Conservation (phyloP, 2,113 vertebrate genomes). For the Ploceus nigricollis region DNA sequence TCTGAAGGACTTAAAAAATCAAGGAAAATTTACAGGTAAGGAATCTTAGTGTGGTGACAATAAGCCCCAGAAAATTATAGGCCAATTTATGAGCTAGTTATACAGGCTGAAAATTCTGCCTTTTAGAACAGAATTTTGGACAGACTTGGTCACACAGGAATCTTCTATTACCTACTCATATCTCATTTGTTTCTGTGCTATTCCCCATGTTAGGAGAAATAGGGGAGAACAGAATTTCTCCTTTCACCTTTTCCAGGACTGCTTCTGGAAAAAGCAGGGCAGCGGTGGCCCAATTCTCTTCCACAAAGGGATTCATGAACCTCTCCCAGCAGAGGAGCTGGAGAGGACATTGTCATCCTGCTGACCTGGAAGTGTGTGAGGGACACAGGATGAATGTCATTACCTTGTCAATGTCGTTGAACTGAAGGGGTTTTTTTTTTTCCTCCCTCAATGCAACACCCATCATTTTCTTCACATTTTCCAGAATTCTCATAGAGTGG, state of each 20-base stretch:
- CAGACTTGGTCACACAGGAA: background rate
- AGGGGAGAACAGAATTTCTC: background rate
- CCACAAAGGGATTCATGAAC: background rate
- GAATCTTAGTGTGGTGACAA: background rate
- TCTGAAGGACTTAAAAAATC: background rate
- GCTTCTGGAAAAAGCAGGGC: background rate
- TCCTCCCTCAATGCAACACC: background rate
- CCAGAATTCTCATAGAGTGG: background rate
- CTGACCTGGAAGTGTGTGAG: background rate
- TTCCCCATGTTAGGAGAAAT: rapidly evolving
- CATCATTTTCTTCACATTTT: background rate
- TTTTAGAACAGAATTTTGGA: background rate
- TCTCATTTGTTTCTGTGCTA: background rate
- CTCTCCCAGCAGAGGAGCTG: background rate
- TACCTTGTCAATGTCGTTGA: rapidly evolving
- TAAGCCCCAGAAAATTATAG: background rate
- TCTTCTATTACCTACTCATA: background rate
- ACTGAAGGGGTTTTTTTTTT: background rate
- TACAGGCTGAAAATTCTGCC: background rate
- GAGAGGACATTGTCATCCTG: background rate
- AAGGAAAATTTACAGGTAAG: background rate
- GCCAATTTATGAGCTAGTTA: background rate
- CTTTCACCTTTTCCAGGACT: background rate
- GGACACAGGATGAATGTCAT: background rate
- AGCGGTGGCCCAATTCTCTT: background rate